Base-by-base conservation (phyloP, 92 coral and sea anemone genomes). In the Pocillopora meandrina region DNA sequence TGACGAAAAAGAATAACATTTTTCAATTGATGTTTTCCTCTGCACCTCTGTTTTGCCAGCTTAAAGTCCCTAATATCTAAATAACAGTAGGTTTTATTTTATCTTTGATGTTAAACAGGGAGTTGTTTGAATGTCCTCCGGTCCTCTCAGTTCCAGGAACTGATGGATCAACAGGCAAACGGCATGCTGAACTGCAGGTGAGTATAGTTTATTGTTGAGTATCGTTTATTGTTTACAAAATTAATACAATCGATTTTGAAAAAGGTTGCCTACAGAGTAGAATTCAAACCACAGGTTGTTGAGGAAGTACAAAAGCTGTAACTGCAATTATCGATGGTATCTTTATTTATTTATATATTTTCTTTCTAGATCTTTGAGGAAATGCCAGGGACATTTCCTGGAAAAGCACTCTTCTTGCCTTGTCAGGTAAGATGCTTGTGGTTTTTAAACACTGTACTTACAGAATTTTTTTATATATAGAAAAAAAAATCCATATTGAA, bases 71-170 rank as follows among this genome's bases (percentile, higher is more conserved):
- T 42, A 2, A 42, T 42, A 3, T 42, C 52, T 42, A 42, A 42
- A 2, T 13, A 26, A 26, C 0, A 33, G 8, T 12, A 59, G 9
- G 23, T 21, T 59, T 34, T 17, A 3, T 15, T 60, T 16, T 69
- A 33, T 79, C 34, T 36, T 56, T 49, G 57, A 13, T 56, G 7
- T 42, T 2, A 3, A 42, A 12, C 85, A 91, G 95, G 67, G 90
- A 82, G n/a, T 66, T 91, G 70, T 91, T 91, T 91, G 95, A 91
- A 74, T 88, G 88, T 26, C 76, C 83, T 33, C 95, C 92, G 12
- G 69, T 85, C 16, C 86, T 91, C 26, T 56, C 80, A 12, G 15
- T 21, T 36, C 79, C 64, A 21, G 80, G 61, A 23, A 47, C 18
- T 61, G 72, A 26, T 8, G 5, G 9, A 2, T 11, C 56, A 23